Percentiles rank a stretch among this genome's conserved stretches.
Evolutionary conservation across 2,113 vertebrate genomes (phyloP).

Genomic region (Myodes glareolus): DNA sequence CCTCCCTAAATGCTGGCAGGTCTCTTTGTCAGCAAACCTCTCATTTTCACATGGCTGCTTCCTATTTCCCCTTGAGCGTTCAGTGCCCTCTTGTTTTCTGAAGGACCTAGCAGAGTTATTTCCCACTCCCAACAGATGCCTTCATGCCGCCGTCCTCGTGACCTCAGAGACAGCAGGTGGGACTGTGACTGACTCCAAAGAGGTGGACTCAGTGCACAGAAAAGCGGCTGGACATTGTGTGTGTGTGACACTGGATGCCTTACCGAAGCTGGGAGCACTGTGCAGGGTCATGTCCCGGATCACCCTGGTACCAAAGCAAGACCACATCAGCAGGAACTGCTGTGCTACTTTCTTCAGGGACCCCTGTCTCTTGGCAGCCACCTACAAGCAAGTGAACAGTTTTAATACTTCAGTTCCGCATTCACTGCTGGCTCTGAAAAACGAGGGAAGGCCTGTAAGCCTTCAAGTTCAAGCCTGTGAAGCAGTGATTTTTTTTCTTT

Average conservation of each 20-base stretch:
- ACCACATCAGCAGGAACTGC: slow-evolving; percentile 99
- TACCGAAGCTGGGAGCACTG: slow-evolving; percentile 99
- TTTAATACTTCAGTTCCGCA: background rate
- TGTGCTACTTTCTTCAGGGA: slow-evolving; percentile 97
- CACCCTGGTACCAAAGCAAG: slow-evolving; percentile 98
- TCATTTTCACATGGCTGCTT: background rate
- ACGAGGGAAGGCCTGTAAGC: background rate
- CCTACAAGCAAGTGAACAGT: slow-evolving; percentile 88
- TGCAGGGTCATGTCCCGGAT: slow-evolving; percentile 99
- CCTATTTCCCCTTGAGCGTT: background rate
- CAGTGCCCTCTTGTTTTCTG: background rate
- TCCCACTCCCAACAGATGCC: background rate
- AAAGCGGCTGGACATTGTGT: background rate
- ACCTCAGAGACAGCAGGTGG: background rate
- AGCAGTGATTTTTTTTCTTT: background rate
- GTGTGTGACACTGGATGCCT: slow-evolving; percentile 71
- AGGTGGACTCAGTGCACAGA: background rate
- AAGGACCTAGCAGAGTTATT: background rate
- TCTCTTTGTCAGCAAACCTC: background rate
- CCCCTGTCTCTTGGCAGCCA: slow-evolving; percentile 96
- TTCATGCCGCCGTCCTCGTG: background rate
- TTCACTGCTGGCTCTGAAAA: background rate
- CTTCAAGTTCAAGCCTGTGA: background rate
- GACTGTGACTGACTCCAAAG: background rate
- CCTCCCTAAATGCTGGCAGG: background rate